Percentiles rank a stretch among this genome's conserved stretches.
Conservation (phyloP, 1,140 invertebrate species). For the Atopsyche davidsoni region DNA sequence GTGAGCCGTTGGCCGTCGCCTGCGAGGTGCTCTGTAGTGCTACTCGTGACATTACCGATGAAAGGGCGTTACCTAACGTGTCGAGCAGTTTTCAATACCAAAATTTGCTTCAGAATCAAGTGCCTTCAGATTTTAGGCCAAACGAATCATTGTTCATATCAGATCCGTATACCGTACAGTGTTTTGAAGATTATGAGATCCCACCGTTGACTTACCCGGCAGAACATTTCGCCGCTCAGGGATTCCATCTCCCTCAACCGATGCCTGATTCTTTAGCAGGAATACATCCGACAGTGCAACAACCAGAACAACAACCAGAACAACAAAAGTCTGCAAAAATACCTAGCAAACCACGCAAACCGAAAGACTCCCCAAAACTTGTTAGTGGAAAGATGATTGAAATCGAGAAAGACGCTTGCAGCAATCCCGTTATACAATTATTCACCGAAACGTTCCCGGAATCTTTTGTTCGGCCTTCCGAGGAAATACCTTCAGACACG, state of each 20-base stretch:
- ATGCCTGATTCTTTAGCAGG: constrained; percentile 23
- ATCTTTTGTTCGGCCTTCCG: not conserved
- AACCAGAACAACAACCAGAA: not conserved
- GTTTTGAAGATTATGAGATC: constrained; percentile 23
- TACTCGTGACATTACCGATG: not conserved
- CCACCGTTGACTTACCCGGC: constrained; percentile 26
- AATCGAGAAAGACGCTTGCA: constrained; percentile 1
- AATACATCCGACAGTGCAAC: constrained; percentile 1
- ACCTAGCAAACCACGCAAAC: not conserved
- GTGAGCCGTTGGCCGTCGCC: constrained; percentile 2
- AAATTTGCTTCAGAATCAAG: not conserved
- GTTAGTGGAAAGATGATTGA: not conserved
- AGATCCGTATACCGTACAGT: constrained; percentile 4
- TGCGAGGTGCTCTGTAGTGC: not conserved
- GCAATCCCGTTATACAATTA: not conserved
- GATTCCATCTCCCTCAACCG: constrained; percentile 27
- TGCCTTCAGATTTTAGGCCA: not conserved
- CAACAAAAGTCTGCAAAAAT: not conserved
- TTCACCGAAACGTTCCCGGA: constrained; percentile 4
- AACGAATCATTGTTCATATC: not conserved
- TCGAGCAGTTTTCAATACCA: not conserved
- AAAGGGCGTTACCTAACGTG: not conserved
- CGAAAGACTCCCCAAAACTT: constrained; percentile 11
- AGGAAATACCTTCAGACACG: constrained; percentile 1
- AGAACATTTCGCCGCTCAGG: constrained; percentile 29